phyloP scores from a whole-genome alignment of 2,888 invertebrate species.

The Drosophila buzzatii region DNA sequence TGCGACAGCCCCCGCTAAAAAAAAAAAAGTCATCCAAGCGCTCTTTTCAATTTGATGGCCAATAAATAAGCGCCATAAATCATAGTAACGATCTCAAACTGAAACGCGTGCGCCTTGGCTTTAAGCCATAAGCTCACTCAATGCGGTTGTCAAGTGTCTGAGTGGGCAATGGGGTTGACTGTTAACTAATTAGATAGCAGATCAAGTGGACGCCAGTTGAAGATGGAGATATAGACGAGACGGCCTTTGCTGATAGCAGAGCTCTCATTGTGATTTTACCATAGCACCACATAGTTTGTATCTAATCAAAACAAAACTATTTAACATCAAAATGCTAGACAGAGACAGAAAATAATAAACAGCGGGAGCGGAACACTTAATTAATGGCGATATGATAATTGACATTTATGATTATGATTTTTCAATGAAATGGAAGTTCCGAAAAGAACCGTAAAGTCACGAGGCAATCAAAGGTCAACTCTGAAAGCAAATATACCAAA shows the following conservation, averaged over 20 bases:
- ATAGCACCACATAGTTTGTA: not conserved
- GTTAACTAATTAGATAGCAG: constrained; percentile 20
- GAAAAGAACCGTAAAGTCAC: constrained; percentile 1
- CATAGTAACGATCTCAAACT: constrained; percentile 20
- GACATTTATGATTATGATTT: not conserved
- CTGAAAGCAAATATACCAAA: not conserved
- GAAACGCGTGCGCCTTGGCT: constrained; percentile 10
- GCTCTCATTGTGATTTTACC: not conserved
- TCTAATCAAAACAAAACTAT: not conserved
- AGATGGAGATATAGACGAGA: constrained; percentile 21
- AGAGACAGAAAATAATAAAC: constrained; percentile 3
- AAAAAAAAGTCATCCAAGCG: constrained; percentile 1
- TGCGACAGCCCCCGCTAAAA: not conserved
- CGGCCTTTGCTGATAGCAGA: constrained; percentile 17
- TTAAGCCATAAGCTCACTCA: not conserved
- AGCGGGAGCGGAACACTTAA: not conserved
- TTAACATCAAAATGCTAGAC: not conserved
- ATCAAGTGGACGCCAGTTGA: constrained; percentile 10
- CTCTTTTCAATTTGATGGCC: constrained; percentile 12
- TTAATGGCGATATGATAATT: not conserved
- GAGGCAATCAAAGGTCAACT: not conserved
- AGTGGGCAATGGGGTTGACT: not conserved
- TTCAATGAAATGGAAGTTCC: not conserved
- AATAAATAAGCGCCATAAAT: constrained; percentile 34
- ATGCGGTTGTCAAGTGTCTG: constrained; percentile 24